Conservation (phyloP, 2,888 invertebrate species). For the Autographa gamma region DNA sequence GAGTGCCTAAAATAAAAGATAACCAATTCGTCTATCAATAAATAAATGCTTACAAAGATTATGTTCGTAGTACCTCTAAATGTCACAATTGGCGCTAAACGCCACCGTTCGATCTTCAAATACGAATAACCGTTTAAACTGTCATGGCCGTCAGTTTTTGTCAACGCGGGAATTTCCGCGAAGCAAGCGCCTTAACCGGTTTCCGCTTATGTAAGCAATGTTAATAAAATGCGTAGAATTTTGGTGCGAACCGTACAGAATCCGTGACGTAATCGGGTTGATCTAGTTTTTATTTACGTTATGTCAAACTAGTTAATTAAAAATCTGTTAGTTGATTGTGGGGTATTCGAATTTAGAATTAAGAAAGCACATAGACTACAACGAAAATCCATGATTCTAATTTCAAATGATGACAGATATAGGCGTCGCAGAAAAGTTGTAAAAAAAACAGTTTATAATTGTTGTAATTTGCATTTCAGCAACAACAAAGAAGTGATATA, state of each 20-base stretch:
- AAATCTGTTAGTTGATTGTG: neutral
- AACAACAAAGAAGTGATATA: neutral
- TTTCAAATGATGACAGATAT: neutral
- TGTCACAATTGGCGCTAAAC: neutral
- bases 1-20: neutral
- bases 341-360: neutral
- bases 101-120: constrained; percentile 28
- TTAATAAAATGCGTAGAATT: constrained; percentile 31
- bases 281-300: neutral
- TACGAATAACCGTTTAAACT: constrained; percentile 32
- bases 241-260: constrained; percentile 12
- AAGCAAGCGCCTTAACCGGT: constrained; percentile 32
- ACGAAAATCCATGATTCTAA: neutral
- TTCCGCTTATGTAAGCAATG: constrained; percentile 38
- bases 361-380: neutral
- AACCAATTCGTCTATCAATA: neutral
- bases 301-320: constrained; percentile 15
- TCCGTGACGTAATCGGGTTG: constrained; percentile 12
- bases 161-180: constrained; percentile 32
- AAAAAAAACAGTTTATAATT: neutral
- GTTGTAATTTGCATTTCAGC: neutral
- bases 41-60: neutral
- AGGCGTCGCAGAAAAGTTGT: neutral
- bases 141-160: constrained; percentile 32
- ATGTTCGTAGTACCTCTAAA: neutral